Percentiles rank a stretch among this genome's conserved stretches.
Evolutionary conservation across 1,140 invertebrate genomes (phyloP).

Genomic region (Diachasmimorpha longicaudata): DNA sequence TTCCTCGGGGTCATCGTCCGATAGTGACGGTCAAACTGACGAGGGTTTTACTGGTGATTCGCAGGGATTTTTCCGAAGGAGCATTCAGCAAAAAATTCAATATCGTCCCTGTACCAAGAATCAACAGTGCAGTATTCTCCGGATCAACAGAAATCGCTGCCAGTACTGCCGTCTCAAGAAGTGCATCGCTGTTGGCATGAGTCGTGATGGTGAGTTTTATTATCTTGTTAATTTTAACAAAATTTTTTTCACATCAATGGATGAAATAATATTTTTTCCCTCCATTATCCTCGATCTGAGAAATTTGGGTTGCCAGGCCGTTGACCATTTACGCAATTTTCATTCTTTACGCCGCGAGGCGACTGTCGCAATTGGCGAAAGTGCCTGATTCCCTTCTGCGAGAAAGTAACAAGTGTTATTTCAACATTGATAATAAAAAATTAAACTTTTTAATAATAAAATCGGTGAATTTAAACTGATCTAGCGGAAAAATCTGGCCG

Average conservation of each 20-base stretch:
- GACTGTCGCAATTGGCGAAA: slow-evolving; percentile 59
- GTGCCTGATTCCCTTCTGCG: slow-evolving; percentile 43
- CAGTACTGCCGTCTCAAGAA: slow-evolving; percentile 97
- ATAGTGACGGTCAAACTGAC: slow-evolving; percentile 58
- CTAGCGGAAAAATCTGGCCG: slow-evolving; percentile 4
- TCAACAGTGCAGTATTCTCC: slow-evolving; percentile 95
- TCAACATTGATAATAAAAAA: background rate
- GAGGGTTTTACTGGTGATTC: slow-evolving; percentile 62
- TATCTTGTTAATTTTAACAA: background rate
- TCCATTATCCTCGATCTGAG: slow-evolving; percentile 36
- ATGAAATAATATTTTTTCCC: background rate
- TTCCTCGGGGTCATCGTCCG: slow-evolving; percentile 56
- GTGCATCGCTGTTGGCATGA: slow-evolving; percentile 98
- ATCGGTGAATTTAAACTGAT: background rate
- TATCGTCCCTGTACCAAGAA: slow-evolving; percentile 97
- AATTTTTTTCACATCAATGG: background rate
- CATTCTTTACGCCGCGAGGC: slow-evolving; percentile 29
- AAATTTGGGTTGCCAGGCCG: slow-evolving; percentile 55
- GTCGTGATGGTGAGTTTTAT: slow-evolving; percentile 86
- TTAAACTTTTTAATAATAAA: background rate
- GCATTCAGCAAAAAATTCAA: slow-evolving; percentile 98
- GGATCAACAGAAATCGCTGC: slow-evolving; percentile 96
- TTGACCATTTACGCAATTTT: slow-evolving; percentile 58
- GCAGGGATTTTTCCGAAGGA: slow-evolving; percentile 83
- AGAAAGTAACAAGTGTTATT: slow-evolving; percentile 48